Evolutionary conservation across 2,888 invertebrate species (phyloP), one percentile per base, ranked within the genome.

Genomic region (Polydesmus complanatus): DNA sequence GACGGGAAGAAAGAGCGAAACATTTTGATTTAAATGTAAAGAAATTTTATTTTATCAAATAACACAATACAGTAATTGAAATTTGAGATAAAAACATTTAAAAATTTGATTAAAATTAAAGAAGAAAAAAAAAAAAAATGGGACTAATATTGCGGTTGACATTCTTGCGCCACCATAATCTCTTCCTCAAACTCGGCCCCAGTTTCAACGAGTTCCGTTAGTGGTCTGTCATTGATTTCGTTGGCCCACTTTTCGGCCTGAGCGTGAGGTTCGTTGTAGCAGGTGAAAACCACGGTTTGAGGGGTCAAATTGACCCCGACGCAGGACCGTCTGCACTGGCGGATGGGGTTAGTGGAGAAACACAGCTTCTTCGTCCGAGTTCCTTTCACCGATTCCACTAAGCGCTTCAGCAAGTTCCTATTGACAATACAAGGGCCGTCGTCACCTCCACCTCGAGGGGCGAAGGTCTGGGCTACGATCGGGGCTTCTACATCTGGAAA

Each of bases 181-280:
- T 58, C 52, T 58, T 58, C 52, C 52, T 58, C 58, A n/a, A 58
- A 50, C 1, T 14, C 50, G 19, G 5, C 3, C 3, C 19, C 51
- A 21, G n/a, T n/a, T 11, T 5, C 8, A 1, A 50, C 49, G 1
- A 58, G 26, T 26, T 14, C 49, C 5, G 27, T 5, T 22, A 19
- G 23, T 2, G 51, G 25, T 27, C 27, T 19, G 27, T 58, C 18
- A 27, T 58, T 25, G 1, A 52, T 37, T n/a, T 52, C 53, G 27
- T 18, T 25, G 21, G 37, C 48, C 58, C 48, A 27, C 22, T 58
- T 3, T 18, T 53, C 25, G 1, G 52, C 58, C 18, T 21, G 11
- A 11, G 27, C 14, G 2, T 48, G 19, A 27, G 58, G 21, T 52
- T 51, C 58, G 27, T n/a, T 2, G 23, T 58, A 58, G 47, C 58